Conservation (phyloP, 2,888 invertebrate species). For the Agrochola macilenta region DNA sequence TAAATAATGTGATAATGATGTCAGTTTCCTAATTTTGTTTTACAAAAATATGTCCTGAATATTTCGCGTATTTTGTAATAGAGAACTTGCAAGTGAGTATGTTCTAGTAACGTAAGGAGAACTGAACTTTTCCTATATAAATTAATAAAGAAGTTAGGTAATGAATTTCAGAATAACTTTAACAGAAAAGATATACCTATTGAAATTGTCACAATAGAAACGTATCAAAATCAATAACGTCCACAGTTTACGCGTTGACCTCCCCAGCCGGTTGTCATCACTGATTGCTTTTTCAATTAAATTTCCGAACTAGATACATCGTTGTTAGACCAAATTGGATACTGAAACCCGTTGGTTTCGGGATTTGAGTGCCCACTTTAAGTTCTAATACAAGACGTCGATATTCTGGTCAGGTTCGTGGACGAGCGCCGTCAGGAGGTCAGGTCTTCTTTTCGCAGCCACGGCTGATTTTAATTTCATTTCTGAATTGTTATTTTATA, state of each 20-base stretch:
- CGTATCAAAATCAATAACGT: constrained; percentile 34
- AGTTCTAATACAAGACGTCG: constrained; percentile 11
- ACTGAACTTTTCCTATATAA: background rate
- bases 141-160: background rate
- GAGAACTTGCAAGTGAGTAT: background rate
- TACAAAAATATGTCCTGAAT: background rate
- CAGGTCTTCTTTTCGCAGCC: no score
- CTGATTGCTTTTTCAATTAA: constrained; percentile 79
- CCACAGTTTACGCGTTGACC: constrained; percentile 36
- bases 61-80: background rate
- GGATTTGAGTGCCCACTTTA: constrained; percentile 35
- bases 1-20: no score
- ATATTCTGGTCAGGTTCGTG: background rate
- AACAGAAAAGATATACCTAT: background rate
- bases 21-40: no score
- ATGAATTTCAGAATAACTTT: background rate
- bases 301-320: constrained; percentile 65
- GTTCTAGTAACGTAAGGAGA: background rate
- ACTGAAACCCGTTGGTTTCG: constrained; percentile 9
- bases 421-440: no score
- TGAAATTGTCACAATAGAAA: background rate
- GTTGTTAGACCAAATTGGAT: constrained; percentile 52
- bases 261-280: constrained; percentile 67
- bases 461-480: no score
- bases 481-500: no score